phyloP scores from a whole-genome alignment of 1,140 invertebrate species.

The Cydia splendana region DNA sequence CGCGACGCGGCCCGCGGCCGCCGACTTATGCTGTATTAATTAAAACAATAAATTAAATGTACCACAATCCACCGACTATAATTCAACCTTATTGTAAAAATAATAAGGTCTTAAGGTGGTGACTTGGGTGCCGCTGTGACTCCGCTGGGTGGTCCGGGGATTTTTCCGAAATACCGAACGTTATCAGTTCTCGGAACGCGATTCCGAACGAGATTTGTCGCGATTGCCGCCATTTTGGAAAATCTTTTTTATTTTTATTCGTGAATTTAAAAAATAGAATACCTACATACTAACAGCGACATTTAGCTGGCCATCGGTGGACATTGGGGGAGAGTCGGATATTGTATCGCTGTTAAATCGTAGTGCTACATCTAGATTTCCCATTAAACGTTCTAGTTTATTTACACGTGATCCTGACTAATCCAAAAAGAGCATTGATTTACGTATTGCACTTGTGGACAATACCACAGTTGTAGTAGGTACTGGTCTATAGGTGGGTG shows the following conservation, averaged over 20 bases:
- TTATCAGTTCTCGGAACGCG: slow-evolving; percentile 18
- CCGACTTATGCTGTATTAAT: slow-evolving; percentile 69
- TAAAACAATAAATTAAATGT: slow-evolving; percentile 71
- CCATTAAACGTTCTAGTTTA: too few species aligned
- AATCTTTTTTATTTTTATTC: neutral
- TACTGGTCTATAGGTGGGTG: too few species aligned
- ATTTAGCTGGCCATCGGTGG: slow-evolving; percentile 20
- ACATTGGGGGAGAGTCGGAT: too few species aligned
- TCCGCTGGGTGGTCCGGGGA: slow-evolving; percentile 17
- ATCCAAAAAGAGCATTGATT: too few species aligned
- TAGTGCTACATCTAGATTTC: too few species aligned
- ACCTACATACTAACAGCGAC: slow-evolving; percentile 42
- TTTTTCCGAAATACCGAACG: slow-evolving; percentile 14
- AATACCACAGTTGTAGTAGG: too few species aligned
- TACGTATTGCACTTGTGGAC: too few species aligned
- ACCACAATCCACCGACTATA: neutral
- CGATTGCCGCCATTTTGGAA: slow-evolving; percentile 15
- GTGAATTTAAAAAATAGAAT: neutral
- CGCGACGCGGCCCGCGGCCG: slow-evolving; percentile 39
- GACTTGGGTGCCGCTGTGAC: too few species aligned
- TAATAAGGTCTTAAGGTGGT: too few species aligned
- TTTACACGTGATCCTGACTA: too few species aligned
- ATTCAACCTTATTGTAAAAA: too few species aligned
- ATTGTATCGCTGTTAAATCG: too few species aligned
- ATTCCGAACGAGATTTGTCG: slow-evolving; percentile 5